Evolutionary conservation across 2,888 invertebrate species (phyloP), one percentile per base, ranked within the genome.

Genomic region (Timandra comae): DNA sequence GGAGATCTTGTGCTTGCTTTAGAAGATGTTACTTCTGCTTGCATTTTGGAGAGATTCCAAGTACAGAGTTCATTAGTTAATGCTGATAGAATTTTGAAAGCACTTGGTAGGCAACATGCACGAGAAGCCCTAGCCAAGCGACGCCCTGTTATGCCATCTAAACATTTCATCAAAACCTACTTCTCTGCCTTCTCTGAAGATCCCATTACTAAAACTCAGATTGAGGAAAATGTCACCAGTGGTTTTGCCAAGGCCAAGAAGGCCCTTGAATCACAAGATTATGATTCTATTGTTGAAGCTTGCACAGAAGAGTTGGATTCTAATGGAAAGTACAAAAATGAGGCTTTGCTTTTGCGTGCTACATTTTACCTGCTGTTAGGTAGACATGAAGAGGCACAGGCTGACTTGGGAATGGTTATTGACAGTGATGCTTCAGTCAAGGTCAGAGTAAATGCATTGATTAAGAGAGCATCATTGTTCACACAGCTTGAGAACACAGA

Each of bases 21-120:
- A 30, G 96, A 97, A 84, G 98, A 98, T 86, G 91, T 97, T 1
- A 98, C 97, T 1, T 93, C 96, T 12, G 94, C 95, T 9, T 97
- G 97, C 65, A 92, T 98, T 49, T 81, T 98, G 43, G 97, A 98
- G 80, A 89, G 90, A 52, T 98, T 97, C 78, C 89, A 91, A 60
- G 96, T 95, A 63, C 92, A 91, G 53, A 89, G 88, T 42, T 92
- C 94, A 11, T 82, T 98, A 12, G 81, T 91, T 37, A 92, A 93
- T 79, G 97, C 97, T 12, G 98, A 98, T 75, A 89, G 94, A 32
- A 91, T 98, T 32, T 86, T 98, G 6, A 96, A 96, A 69, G 91
- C 93, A 47, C 88, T 95, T 39, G 93, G 95, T 68, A 63, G 84
- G 32, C 85, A 86, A 43, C 93, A 94, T 63, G 94, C 94, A 0